Evolutionary conservation across 2,797 vertebrate genomes (phyloP), one percentile per base, ranked within the genome.

Genomic region (Rhynchonycteris naso): DNA sequence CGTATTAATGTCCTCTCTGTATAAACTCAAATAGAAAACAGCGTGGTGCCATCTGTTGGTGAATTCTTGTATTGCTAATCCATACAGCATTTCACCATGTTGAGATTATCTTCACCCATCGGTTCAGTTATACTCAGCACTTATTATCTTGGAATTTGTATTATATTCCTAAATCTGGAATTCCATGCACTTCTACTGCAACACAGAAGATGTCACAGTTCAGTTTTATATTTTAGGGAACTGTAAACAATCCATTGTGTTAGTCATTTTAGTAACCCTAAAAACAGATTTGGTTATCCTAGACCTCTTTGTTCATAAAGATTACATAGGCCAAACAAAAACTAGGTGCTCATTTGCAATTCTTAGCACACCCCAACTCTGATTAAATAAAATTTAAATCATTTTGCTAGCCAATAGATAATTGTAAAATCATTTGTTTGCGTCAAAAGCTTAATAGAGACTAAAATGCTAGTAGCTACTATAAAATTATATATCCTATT

Each of bases 31-130:
- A 74, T 28, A 33, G 66, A 74, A 97, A 97, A 93, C 86, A 35
- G 91, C 61, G 90, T 91, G 91, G 74, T 2, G 93, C 97, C 98
- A 95, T 90, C 97, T 97, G 61, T 13, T 56, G 98, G 90, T 94
- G 69, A 66, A 19, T 66, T 84, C 0, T 0, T n/a, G 0, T 76
- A 88, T 4, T 50, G 80, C 93, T 81, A 43, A 80, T 90, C 35
- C 38, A 13, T 76, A 4, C 4, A 26, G 19, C 61, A 47, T 28
- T 86, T 75, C 38, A 87, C 91, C 8, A n/a, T 10, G 10, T 9
- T 6, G 1, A 0, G 1, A 74, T 4, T 59, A 83, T 87, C 89
- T 76, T 85, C 35, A 82, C 72, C 90, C 68, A 58, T 50, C 66
- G 65, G 52, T 33, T 92, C 65, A 69, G 12, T 47, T 86, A 38